Conservation (phyloP, 2,888 invertebrate genomes). For the Lasioglossum lativentre region DNA sequence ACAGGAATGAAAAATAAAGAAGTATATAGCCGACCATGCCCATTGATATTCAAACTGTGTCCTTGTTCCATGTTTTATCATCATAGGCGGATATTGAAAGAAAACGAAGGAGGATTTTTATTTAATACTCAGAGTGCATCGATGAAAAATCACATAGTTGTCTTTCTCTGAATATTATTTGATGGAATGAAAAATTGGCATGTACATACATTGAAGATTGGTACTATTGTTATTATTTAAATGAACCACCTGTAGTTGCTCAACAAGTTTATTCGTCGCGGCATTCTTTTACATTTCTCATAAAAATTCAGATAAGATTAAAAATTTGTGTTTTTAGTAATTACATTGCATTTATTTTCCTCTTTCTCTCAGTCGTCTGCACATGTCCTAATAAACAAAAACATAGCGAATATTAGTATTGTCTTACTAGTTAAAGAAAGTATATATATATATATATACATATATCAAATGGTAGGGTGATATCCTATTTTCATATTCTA, state of each 20-base stretch:
- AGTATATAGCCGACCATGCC: not conserved
- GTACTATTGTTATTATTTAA: not conserved
- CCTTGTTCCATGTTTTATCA: not conserved
- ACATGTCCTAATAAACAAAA: conserved; percentile 1
- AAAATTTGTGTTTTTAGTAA: not conserved
- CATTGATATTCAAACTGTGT: not conserved
- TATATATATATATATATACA: too few species aligned
- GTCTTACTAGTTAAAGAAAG: not conserved
- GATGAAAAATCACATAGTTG: not conserved
- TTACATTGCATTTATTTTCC: not conserved
- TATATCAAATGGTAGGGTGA: too few species aligned
- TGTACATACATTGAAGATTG: not conserved
- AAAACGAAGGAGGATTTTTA: not conserved
- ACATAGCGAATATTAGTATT: not conserved
- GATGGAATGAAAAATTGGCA: not conserved
- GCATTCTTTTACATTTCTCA: not conserved
- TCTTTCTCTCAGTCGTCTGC: not conserved
- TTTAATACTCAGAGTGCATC: not conserved
- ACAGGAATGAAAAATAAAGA: not conserved
- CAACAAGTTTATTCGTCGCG: not conserved
- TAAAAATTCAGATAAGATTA: not conserved
- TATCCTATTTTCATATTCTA: too few species aligned
- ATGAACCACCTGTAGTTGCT: not conserved
- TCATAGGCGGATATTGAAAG: not conserved
- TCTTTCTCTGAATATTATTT: not conserved